Evolutionary conservation across 2,113 vertebrate genomes (phyloP), one percentile per base, ranked within the genome.

Genomic region (Tragelaphus strepsiceros): DNA sequence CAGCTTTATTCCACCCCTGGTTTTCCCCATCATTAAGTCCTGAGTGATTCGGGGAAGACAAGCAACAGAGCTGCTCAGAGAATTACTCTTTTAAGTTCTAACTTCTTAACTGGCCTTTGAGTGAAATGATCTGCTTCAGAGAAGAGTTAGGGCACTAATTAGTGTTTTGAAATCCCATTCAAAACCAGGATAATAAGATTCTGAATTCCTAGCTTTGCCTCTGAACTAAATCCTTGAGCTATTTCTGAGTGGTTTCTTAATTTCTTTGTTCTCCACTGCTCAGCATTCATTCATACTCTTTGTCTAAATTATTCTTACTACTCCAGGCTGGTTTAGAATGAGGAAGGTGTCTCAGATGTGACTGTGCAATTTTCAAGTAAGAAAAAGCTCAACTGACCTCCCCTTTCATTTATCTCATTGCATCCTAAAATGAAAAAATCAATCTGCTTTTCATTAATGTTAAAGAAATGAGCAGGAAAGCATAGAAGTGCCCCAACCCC

Each of bases 91-190:
- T 87, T 51, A 58, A 83, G 39, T 96, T 93, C 51, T 88, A 11
- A 78, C 89, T 84, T 97, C 80, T 32, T 78, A 67, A 90, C 64
- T 22, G 11, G 32, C 5, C 46, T 89, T 89, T 88, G 82, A 85
- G 64, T 74, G 88, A 85, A 91, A 51, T n/a, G 77, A n/a, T 59
- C 59, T 82, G 43, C 78, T 32, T 53, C 8, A 12, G 51, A 95
- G 64, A 56, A 62, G n/a, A 59, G 13, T 59, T 71, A 71, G 14
- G 30, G 11, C 12, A 22, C 46, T 85, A 77, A 91, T 82, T 74
- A 95, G 77, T 59, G n/a, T 85, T 94, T 88, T 62, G 59, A 91
- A 93, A 86, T 89, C 16, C 9, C 90, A 53, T 71, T 96, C 28
- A 49, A 83, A 96, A 80, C 51, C 28, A 83, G 78, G 43, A 78